Evolutionary conservation across 2,113 vertebrate species (phyloP).

Genomic region (Acrocephalus kingi): DNA sequence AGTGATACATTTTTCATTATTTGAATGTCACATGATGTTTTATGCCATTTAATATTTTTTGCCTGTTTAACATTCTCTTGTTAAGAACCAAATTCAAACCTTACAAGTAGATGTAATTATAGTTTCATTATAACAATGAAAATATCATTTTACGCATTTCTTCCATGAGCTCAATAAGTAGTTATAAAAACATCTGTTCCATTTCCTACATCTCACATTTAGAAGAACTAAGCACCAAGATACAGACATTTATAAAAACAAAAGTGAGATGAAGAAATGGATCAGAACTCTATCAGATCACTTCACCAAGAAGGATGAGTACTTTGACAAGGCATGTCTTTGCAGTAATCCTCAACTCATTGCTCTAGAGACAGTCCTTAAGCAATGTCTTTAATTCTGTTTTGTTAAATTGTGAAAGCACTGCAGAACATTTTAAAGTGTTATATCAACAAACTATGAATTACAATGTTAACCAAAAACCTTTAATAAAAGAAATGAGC

Average conservation of each 20-base stretch:
- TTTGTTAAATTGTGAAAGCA: conserved; percentile 10
- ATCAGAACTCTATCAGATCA: conserved; percentile 48
- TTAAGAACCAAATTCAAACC: conserved; percentile 69
- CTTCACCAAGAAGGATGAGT: conserved; percentile 35
- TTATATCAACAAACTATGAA: neutral
- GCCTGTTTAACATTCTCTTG: conserved; percentile 67
- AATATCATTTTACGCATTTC: conserved; percentile 60
- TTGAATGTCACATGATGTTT: conserved; percentile 68
- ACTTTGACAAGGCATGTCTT: neutral
- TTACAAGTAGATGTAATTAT: conserved; percentile 65
- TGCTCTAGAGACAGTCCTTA: conserved; percentile 36
- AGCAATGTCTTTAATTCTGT: conserved; percentile 17
- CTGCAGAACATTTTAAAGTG: neutral
- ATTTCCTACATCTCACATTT: conserved; percentile 58
- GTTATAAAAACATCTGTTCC: conserved; percentile 73
- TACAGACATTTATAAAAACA: conserved; percentile 63
- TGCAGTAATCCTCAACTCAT: conserved; percentile 50
- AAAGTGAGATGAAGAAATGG: conserved; percentile 36
- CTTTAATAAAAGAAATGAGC: neutral
- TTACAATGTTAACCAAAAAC: neutral
- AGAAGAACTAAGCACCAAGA: conserved; percentile 66
- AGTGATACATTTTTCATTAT: conserved; percentile 84
- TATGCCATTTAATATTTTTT: conserved; percentile 46
- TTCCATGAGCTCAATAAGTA: conserved; percentile 40
- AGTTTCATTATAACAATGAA: conserved; percentile 74